phyloP scores from a whole-genome alignment of 2,113 vertebrate genomes.

The Sinocyclocheilus maitianheensis region DNA sequence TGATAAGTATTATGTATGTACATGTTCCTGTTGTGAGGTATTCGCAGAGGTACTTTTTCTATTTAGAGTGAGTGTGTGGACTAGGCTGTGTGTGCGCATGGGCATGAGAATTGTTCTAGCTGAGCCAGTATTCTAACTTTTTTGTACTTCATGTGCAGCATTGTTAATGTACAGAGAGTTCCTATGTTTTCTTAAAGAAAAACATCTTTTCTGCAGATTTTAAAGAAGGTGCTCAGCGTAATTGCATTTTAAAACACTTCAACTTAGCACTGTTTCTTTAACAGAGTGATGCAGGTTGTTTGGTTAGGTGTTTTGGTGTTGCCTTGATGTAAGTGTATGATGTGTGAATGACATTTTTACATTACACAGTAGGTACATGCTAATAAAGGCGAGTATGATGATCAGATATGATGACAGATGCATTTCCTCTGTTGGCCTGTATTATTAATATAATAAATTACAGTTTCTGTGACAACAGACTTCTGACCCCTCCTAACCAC shows the following conservation, averaged over 20 bases:
- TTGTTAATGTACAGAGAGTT: conserved; percentile 49
- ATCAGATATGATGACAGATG: not conserved
- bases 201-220: not conserved
- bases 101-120: conserved; percentile 40
- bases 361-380: not conserved
- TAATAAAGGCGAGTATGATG: conserved; percentile 24
- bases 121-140: conserved; percentile 51
- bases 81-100: conserved; percentile 48
- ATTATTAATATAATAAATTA: conserved; percentile 31
- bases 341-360: conserved; percentile 24
- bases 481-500: conserved; percentile 44
- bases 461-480: conserved; percentile 41
- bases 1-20: conserved; percentile 24
- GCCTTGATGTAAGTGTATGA: conserved; percentile 23
- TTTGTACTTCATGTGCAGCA: conserved; percentile 47
- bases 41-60: conserved; percentile 35
- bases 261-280: conserved; percentile 1
- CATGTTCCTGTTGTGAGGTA: conserved; percentile 32
- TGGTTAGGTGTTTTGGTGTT: conserved; percentile 14
- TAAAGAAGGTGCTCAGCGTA: conserved; percentile 23
- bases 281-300: conserved; percentile 1
- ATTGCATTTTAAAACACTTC: not conserved
- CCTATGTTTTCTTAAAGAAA: conserved; percentile 40
- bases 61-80: conserved; percentile 37
- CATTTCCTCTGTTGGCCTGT: not conserved